Percentiles rank a stretch among this genome's conserved stretches.
These are phyloP conservation scores for Melanostoma mellinum DNA, from an alignment of 2,888 invertebrate species.

Conservation along the genomic window DNA sequence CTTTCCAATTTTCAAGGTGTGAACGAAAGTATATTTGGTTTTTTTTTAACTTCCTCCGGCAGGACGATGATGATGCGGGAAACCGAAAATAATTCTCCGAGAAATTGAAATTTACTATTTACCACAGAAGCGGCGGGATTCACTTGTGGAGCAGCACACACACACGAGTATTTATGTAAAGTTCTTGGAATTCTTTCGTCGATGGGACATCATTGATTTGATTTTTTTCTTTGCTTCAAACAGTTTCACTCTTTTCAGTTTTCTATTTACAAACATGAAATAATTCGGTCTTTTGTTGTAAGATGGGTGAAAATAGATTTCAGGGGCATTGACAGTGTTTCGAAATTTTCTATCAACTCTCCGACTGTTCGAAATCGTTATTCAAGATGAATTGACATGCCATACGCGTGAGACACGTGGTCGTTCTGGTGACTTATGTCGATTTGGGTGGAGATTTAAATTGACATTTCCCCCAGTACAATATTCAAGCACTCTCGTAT, in stretches of 20 bases:
- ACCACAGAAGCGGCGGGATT: not conserved
- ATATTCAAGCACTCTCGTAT: constrained; percentile 1
- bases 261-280: constrained; percentile 20
- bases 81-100: not conserved
- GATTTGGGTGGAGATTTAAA: constrained; percentile 38
- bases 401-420: not conserved
- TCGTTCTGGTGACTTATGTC: constrained; percentile 22
- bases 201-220: constrained; percentile 59
- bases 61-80: not conserved
- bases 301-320: constrained; percentile 54
- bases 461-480: constrained; percentile 39
- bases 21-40: constrained; percentile 41
- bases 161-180: constrained; percentile 34
- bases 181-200: constrained; percentile 50
- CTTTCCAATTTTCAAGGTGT: constrained; percentile 65
- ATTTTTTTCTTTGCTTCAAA: not conserved
- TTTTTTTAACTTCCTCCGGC: constrained; percentile 14
- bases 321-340: constrained; percentile 64
- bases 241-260: constrained; percentile 12
- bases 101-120: constrained; percentile 6
- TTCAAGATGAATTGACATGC: constrained; percentile 61
- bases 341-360: constrained; percentile 7
- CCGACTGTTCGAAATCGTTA: constrained; percentile 39
- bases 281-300: constrained; percentile 45
- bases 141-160: constrained; percentile 22